Evolutionary conservation across 1,140 invertebrate species (phyloP), one percentile per base, ranked within the genome.

Genomic region (Dysdera silvatica): DNA sequence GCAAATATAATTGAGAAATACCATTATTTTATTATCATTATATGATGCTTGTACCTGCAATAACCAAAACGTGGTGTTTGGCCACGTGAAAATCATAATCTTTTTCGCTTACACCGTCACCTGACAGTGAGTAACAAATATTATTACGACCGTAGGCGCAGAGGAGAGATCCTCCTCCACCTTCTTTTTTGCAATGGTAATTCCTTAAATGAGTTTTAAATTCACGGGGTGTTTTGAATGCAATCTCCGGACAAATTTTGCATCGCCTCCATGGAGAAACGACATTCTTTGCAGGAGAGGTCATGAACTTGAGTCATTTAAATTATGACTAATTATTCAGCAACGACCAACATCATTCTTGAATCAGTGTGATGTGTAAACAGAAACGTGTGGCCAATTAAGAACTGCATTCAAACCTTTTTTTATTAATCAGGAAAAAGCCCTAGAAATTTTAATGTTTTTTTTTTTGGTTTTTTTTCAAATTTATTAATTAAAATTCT

Each of bases 121-220:
- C 78, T 3, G 91, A 90, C 61, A 94, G 76, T 51, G 87, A 88
- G 29, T 84, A 84, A 73, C 91, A 95, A 10, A 94, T 87, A 18
- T 82, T 84, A 78, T 94, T 93, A 71, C 86, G 84, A 26, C 90
- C 91, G 82, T 94, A 94, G 69, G 85, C 85, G 74, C 90, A 95
- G 10, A 93, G 83, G 75, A 85, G 89, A 6, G 89, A 91, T 35
- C 89, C 89, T 16, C 61, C 61, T n/a, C n/a, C n/a, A 65, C 91
- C 90, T 78, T 94, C 90, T 69, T 85, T 84, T 6, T 86, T 85
- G 74, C 89, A 91, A 72, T 95, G 91, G 60, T 83, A 82, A 53
- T 85, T 83, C 66, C 87, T 79, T 61, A 95, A 77, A 77, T 95
- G 91, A 56, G 87, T 88, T 72, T 67, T 52, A 53, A 74, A 74